Evolutionary conservation across 2,888 invertebrate genomes (phyloP).

Genomic region (Philereme vetulata): DNA sequence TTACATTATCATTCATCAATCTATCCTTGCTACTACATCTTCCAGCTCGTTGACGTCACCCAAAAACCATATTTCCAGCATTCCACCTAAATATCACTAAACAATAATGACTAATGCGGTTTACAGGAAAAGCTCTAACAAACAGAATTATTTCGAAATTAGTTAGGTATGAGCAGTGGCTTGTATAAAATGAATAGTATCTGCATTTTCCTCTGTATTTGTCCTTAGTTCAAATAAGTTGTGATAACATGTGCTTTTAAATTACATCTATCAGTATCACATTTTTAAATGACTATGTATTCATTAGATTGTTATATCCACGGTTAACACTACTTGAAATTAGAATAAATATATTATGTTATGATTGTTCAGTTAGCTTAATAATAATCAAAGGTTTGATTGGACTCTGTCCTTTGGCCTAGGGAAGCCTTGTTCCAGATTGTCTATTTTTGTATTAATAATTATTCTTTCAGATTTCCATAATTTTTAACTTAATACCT

Average conservation of each 20-base stretch:
- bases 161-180: no score
- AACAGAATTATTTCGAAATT: no score
- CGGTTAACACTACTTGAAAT: not conserved
- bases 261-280: conserved; percentile 33
- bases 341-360: not conserved
- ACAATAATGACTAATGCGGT: no score
- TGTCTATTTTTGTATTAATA: not conserved
- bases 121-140: no score
- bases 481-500: conserved; percentile 17
- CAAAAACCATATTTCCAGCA: no score
- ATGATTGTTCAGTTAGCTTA: conserved; percentile 1
- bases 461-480: not conserved
- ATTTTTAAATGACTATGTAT: conserved; percentile 28
- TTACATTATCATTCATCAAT: no score
- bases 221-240: not conserved
- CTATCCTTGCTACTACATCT: no score
- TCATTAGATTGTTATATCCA: conserved; percentile 3
- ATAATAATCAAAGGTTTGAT: not conserved
- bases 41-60: no score
- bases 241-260: conserved; percentile 12
- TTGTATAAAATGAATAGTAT: not conserved
- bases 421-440: not conserved
- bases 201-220: not conserved
- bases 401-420: conserved; percentile 17
- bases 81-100: no score